Evolutionary conservation across 2,113 vertebrate genomes (phyloP).

Genomic region (Amblyornis subalaris): DNA sequence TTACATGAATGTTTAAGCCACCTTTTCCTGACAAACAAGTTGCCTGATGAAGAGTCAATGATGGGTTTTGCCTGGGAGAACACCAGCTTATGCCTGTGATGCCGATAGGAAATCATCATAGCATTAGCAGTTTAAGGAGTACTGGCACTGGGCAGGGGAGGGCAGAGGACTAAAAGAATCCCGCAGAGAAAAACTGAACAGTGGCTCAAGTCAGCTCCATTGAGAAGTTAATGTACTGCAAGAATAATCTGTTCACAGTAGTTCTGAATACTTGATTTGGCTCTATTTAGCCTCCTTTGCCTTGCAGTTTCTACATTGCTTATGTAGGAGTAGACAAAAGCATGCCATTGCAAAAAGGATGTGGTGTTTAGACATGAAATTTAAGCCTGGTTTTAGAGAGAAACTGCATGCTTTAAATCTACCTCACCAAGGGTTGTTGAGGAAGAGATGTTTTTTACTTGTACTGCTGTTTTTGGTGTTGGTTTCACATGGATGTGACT

Average conservation of each 20-base stretch:
- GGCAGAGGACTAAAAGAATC: background rate
- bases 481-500: background rate
- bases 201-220: background rate
- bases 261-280: background rate
- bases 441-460: background rate
- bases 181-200: background rate
- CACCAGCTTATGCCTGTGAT: accelerated
- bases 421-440: background rate
- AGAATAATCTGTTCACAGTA: background rate
- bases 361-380: background rate
- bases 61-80: background rate
- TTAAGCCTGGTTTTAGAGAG: background rate
- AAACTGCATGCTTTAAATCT: background rate
- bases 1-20: background rate
- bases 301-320: background rate
- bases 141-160: background rate
- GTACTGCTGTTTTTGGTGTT: background rate
- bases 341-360: background rate
- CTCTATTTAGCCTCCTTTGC: background rate
- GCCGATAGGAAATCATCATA: background rate
- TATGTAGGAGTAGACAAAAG: background rate
- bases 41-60: background rate
- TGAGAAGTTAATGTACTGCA: background rate
- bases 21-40: background rate
- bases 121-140: background rate